Base-by-base conservation (phyloP, 2,888 invertebrate genomes). In the Falcaria lacertinaria region DNA sequence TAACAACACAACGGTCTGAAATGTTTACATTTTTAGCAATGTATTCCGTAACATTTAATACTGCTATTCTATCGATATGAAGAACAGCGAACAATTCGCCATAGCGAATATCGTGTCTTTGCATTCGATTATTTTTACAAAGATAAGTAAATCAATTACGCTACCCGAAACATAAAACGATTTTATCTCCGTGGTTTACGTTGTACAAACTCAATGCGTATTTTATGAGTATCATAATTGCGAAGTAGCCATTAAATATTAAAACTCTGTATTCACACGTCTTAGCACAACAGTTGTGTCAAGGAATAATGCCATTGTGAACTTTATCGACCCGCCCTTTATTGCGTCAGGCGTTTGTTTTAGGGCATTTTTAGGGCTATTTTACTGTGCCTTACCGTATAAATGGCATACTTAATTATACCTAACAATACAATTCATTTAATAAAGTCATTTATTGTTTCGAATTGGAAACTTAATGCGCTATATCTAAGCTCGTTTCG, bases 251-350 rank as follows among this genome's bases (percentile, higher is more conserved):
- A 37, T 37, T 37, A 37, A 37, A 37, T 37, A 37, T 37, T 22
- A 22, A 37, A 37, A 37, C 35, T 37, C 14, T 37, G 37, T 37
- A 14, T 22, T n/a, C 36, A 14, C 22, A 13, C 36, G 15, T 22
- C 36, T 36, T 14, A 33, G 25, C 42, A 34, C 35, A 4, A 33
- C 41, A 47, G 33, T 44, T 48, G 42, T 44, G n/a, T 17, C 6
- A 22, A 22, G 14, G 16, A 22, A 36, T 22, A 22, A 35, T n/a
- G 13, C 13, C 13, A 25, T 37, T 25, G 19, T 15, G 22, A 7
- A 8, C 7, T 17, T 44, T 52, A 45, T 41, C 45, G 48, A 42
- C 37, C 35, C n/a, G 19, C 19, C 19, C 11, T 28, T 28, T 28
- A 28, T 28, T 28, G 11, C 28, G 11, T 11, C 11, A 28, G 28